Percentiles rank a stretch among this genome's conserved stretches.
These are phyloP conservation scores for Myotis daubentonii DNA, from an alignment of 2,797 vertebrate species.

Conservation along the genomic window DNA sequence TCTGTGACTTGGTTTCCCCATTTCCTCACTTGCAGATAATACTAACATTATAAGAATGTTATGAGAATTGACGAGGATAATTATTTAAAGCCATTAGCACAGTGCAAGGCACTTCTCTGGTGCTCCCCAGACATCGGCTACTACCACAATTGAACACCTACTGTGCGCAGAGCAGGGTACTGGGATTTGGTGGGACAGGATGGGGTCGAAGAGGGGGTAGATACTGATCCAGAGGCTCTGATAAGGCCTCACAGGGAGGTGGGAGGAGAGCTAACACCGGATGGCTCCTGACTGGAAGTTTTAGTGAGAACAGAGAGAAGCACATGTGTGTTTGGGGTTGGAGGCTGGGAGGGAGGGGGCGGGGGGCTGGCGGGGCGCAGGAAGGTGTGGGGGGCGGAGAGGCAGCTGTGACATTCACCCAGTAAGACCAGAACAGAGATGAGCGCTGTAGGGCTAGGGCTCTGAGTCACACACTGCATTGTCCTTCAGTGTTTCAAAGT, in stretches of 20 bases:
- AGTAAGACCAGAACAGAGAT: not conserved
- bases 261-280: not conserved
- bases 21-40: not conserved
- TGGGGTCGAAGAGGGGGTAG: not conserved
- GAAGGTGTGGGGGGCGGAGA: accelerated
- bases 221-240: not conserved
- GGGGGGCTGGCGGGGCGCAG: accelerated
- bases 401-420: accelerated
- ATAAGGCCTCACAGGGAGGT: accelerated
- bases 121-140: not conserved
- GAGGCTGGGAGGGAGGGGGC: not conserved
- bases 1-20: not conserved
- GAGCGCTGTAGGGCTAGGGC: not conserved
- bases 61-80: not conserved
- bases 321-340: not conserved
- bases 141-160: not conserved
- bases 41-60: not conserved
- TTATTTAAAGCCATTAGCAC: accelerated
- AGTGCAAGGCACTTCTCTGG: not conserved
- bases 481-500: not conserved
- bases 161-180: not conserved
- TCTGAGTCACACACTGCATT: not conserved
- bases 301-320: not conserved
- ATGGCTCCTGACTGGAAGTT: not conserved
- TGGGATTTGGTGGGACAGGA: not conserved